Conservation (phyloP, 2,888 invertebrate species). For the Trichopria drosophilae region DNA sequence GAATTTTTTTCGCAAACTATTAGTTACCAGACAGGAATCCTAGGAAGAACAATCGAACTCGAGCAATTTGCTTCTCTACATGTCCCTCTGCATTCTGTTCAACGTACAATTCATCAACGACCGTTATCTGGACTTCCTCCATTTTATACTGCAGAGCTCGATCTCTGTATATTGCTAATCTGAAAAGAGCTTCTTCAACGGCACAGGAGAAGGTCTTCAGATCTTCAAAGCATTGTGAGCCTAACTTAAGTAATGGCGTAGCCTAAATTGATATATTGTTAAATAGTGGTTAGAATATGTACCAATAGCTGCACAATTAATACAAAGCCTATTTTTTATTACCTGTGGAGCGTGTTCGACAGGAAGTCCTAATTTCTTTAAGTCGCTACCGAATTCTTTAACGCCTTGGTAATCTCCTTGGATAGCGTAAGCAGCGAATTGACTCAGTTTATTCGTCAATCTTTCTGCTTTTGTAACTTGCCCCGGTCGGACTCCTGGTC, state of each 20-base stretch:
- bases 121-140: conserved; percentile 93
- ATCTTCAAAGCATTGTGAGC: conserved; percentile 85
- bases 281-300: conserved; percentile 1
- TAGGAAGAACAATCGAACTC: conserved; percentile 93
- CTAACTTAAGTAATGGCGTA: conserved; percentile 94
- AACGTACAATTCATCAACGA: conserved; percentile 89
- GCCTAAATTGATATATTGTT: conserved; percentile 61
- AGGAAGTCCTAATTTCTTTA: conserved; percentile 90
- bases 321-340: conserved; percentile 16
- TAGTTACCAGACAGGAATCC: conserved; percentile 85
- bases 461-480: conserved; percentile 92
- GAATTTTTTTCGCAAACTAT: not conserved
- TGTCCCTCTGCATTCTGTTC: conserved; percentile 85
- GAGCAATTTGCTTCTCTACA: conserved; percentile 86
- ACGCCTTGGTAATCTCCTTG: conserved; percentile 92
- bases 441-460: conserved; percentile 85
- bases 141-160: conserved; percentile 90
- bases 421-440: conserved; percentile 92
- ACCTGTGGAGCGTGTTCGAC: conserved; percentile 97
- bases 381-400: conserved; percentile 89
- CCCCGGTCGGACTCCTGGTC: conserved; percentile 93
- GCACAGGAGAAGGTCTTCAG: conserved; percentile 88
- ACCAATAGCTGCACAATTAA: not conserved
- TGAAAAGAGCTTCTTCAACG: conserved; percentile 91
- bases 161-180: conserved; percentile 81